A percentile compares a stretch with the other conserved stretches of the same genome.
phyloP scores from a whole-genome alignment of 2,113 vertebrate genomes.

The Campylorhamphus procurvoides region DNA sequence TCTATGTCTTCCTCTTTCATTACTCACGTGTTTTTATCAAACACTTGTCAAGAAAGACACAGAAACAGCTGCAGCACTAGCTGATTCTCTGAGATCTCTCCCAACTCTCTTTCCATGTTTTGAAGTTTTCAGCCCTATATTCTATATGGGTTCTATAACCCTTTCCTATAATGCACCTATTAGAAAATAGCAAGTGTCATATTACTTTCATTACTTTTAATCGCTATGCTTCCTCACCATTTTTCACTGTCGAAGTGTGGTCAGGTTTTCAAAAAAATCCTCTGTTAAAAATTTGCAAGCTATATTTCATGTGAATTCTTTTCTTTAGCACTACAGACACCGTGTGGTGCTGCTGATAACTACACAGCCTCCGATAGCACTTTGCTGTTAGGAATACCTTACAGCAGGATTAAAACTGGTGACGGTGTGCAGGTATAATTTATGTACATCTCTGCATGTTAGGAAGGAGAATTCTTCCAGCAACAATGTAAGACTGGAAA shows the following conservation, averaged over 20 bases:
- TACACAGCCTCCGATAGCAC: not conserved
- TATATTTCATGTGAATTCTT: not conserved
- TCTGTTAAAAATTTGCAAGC: not conserved
- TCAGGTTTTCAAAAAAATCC: not conserved
- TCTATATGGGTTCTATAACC: not conserved
- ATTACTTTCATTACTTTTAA: not conserved
- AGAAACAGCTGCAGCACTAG: not conserved
- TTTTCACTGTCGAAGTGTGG: not conserved
- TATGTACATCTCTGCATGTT: not conserved
- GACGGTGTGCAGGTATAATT: not conserved
- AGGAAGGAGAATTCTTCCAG: not conserved
- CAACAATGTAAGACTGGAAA: not conserved
- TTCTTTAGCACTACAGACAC: constrained; percentile 53
- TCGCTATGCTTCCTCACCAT: not conserved
- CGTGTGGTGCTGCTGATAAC: constrained; percentile 35
- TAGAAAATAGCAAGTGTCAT: not conserved
- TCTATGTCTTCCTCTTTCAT: not conserved
- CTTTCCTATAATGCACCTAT: not conserved
- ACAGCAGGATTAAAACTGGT: not conserved
- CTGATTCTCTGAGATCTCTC: not conserved
- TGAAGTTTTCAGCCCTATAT: not conserved
- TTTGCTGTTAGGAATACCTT: not conserved
- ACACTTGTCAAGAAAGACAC: not conserved
- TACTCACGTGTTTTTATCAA: not conserved
- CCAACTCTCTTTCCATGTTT: not conserved